A percentile compares a stretch with the other conserved stretches of the same genome.
Conservation (phyloP, 2,797 vertebrate species). For the Oceanodroma leucorhoa region DNA sequence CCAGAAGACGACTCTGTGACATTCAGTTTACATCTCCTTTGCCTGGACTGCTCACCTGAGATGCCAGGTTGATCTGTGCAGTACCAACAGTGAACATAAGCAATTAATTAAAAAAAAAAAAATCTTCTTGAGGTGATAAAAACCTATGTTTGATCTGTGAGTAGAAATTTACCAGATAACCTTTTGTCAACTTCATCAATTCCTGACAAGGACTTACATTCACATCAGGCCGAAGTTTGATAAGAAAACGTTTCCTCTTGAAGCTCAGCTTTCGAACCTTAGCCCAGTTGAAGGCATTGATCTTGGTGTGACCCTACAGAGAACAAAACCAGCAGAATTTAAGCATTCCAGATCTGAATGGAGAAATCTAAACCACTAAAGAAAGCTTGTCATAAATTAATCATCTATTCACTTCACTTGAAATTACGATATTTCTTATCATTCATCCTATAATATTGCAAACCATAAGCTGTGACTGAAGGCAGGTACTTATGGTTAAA, state of each 20-base stretch:
- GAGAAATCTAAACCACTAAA: neutral
- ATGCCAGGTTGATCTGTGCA: neutral
- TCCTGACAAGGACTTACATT: conserved; percentile 83
- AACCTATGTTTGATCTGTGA: neutral
- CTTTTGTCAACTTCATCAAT: neutral
- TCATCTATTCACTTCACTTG: neutral
- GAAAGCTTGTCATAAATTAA: neutral
- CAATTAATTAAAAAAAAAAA: neutral
- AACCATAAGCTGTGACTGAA: neutral
- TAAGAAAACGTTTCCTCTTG: conserved; percentile 97
- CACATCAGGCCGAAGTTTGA: conserved; percentile 92
- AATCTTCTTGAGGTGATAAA: neutral
- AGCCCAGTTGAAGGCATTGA: conserved; percentile 98
- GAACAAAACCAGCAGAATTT: conserved; percentile 14
- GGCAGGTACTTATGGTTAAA: neutral
- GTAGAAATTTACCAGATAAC: neutral
- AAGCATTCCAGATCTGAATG: neutral
- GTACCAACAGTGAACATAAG: neutral
- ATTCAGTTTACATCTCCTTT: neutral
- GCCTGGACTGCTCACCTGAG: neutral
- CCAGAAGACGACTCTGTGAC: neutral
- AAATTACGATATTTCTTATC: neutral
- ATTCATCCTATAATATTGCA: neutral
- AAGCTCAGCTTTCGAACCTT: conserved; percentile 98
- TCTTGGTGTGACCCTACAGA: conserved; percentile 90